phyloP scores from a whole-genome alignment of 2,888 invertebrate species.

The Cheilosia grossa region DNA sequence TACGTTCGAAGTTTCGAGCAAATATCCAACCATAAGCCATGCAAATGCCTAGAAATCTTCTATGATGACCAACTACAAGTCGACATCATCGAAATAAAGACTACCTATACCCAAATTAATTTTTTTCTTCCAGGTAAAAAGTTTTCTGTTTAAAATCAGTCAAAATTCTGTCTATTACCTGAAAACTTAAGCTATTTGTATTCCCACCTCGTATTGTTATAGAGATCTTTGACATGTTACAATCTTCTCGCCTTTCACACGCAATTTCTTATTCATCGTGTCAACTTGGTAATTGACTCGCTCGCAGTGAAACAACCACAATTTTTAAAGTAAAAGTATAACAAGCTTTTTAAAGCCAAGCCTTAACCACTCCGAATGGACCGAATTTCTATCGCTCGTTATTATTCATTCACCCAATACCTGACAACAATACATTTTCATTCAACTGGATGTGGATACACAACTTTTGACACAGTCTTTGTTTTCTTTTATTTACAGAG shows the following conservation, averaged over 20 bases:
- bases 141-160: too few species aligned
- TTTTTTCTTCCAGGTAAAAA: too few species aligned
- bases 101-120: too few species aligned
- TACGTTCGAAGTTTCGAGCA: too few species aligned
- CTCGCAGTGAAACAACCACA: neutral
- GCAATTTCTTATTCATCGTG: conserved; percentile 25
- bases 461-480: neutral
- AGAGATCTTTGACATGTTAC: neutral
- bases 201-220: neutral
- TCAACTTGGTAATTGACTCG: conserved; percentile 12
- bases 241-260: conserved; percentile 31
- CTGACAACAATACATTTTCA: neutral
- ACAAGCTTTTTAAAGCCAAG: neutral
- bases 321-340: neutral
- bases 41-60: too few species aligned
- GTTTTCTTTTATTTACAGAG: conserved; percentile 84
- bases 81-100: too few species aligned
- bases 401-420: neutral
- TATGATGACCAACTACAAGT: too few species aligned
- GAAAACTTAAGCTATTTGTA: neutral
- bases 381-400: neutral
- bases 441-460: neutral
- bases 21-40: too few species aligned
- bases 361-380: neutral
- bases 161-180: too few species aligned